Evolutionary conservation across 1,140 invertebrate genomes (phyloP).

Genomic region (Trachymyrmex cornetzi): DNA sequence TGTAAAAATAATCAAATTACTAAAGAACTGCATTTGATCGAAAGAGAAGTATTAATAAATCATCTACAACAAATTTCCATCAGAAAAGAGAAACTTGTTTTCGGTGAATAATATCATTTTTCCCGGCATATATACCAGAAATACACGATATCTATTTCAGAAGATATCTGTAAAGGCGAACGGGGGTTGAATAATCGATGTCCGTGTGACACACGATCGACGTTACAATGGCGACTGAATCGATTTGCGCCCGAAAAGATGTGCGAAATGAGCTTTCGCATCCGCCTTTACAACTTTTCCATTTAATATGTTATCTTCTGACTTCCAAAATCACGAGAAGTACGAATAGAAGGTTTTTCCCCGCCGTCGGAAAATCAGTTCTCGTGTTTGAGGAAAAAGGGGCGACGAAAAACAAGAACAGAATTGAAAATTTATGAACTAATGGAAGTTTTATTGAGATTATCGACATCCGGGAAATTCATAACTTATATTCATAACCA

Average conservation of each 20-base stretch:
- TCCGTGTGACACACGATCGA: constrained; percentile 19
- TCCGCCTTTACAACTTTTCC: constrained; percentile 8
- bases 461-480: neutral
- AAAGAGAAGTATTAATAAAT: neutral
- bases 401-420: constrained; percentile 14
- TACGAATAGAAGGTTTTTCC: neutral
- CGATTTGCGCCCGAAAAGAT: constrained; percentile 31
- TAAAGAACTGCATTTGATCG: neutral
- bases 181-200: constrained; percentile 35
- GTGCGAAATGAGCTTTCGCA: constrained; percentile 6
- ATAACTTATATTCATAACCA: neutral
- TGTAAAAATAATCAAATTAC: neutral
- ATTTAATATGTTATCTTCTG: constrained; percentile 2
- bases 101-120: neutral
- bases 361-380: neutral
- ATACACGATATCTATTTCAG: constrained; percentile 27
- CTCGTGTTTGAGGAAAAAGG: neutral
- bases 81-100: neutral
- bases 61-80: neutral
- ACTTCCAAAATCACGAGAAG: neutral
- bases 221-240: constrained; percentile 33
- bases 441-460: neutral
- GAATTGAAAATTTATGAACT: neutral
- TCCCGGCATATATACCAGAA: neutral
- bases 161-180: constrained; percentile 5